These are phyloP conservation scores for Sarcophaga bullata DNA, from an alignment of 1,140 invertebrate species.

Conservation along the genomic window DNA sequence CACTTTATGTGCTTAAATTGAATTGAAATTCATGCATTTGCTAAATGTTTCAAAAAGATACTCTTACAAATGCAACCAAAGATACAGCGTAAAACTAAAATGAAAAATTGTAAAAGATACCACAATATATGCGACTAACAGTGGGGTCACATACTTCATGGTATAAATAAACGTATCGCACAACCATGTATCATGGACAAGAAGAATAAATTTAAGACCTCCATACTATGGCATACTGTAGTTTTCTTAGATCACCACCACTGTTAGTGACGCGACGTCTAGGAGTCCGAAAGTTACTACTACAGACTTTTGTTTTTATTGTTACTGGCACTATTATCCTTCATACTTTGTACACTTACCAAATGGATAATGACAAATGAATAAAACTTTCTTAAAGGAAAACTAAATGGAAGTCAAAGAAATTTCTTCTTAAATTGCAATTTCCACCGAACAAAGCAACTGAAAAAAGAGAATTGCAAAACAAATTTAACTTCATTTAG, in stretches of 20 bases:
- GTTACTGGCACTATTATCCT: not conserved
- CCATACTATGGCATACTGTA: no score
- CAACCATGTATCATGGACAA: not conserved
- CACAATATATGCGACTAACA: not conserved
- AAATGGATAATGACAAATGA: constrained; percentile 33
- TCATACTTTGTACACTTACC: not conserved
- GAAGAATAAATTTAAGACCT: not conserved
- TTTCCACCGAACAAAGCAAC: not conserved
- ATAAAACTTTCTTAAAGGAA: not conserved
- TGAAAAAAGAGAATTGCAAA: not conserved
- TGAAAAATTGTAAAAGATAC: not conserved
- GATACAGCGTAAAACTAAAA: not conserved
- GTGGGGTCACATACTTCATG: not conserved
- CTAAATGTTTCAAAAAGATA: constrained; percentile 29
- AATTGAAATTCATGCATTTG: constrained; percentile 31
- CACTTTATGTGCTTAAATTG: constrained; percentile 38
- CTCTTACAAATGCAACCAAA: not conserved
- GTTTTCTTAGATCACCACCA: not conserved
- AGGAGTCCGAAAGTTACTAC: constrained; percentile 32
- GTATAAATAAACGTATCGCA: no score
- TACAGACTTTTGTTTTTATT: not conserved
- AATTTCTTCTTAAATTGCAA: not conserved
- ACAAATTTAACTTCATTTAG: constrained; percentile 2
- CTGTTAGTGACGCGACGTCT: constrained; percentile 32
- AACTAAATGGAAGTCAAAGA: not conserved